Base-by-base conservation (phyloP, 1,140 invertebrate species). In the Drosophila kohkoa region DNA sequence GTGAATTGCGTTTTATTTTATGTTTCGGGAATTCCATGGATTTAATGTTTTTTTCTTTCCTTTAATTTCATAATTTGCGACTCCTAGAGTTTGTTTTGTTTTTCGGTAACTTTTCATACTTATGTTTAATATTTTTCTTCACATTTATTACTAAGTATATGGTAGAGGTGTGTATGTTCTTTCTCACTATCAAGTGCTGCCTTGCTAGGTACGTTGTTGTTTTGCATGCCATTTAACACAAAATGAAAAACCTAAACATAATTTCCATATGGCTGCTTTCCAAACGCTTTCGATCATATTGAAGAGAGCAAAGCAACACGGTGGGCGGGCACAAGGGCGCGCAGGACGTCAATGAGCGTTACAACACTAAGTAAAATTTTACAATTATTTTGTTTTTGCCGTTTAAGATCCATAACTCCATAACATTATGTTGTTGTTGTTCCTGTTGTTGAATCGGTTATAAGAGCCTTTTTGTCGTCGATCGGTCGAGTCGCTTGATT, bases 341-440 rank as follows among this genome's bases (percentile, higher is more conserved):
- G 74, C 80, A 83, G 83, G 83, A 88, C 83, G 83, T 81, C 80
- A 87, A 87, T 88, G 77, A 89, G 83, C 87, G 79, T 70, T 88
- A 78, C 76, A 88, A 89, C 85, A 88, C 80, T 88, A 88, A 83
- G 70, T 88, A 83, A 89, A 88, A 88, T 88, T 88, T 81, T 88
- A 88, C 83, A 88, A 89, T 76, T 86, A 87, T 65, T 75, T 64
- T 75, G 69, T 89, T 82, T 73, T 74, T 79, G 72, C 83, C 76
- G 70, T 88, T 38, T 32, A 75, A 82, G 73, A 81, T 88, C 83
- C 81, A 78, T 88, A 75, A 73, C 83, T 88, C 81, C 80, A 83
- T 80, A 72, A 54, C 51, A 54, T 54, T 54, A 20, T 25, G 20
- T 83, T 88, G 73, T 70, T 81, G 85, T 38, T 38, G 7, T 32